A percentile compares a stretch with the other conserved stretches of the same genome.
phyloP scores from a whole-genome alignment of 1,140 invertebrate species.

The Hypsibius dujardini region DNA sequence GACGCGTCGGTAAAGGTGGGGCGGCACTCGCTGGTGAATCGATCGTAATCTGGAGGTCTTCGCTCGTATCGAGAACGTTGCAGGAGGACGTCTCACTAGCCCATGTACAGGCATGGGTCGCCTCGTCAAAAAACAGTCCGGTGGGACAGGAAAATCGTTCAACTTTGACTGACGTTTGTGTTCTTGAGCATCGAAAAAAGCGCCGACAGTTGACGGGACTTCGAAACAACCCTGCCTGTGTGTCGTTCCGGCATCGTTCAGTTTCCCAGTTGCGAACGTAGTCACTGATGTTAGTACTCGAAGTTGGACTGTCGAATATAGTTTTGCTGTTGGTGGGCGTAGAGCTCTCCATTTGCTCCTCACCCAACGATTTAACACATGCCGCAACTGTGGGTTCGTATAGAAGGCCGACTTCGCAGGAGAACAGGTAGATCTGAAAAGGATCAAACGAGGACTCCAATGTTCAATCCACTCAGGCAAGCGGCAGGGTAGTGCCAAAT shows the following conservation, averaged over 20 bases:
- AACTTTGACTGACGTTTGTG: not conserved
- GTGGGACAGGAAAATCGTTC: constrained; percentile 15
- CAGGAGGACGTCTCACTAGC: not conserved
- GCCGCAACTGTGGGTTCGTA: not conserved
- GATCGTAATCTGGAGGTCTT: not conserved
- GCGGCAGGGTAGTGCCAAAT: too few relatives aligned
- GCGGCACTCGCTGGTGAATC: not conserved
- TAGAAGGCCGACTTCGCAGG: not conserved
- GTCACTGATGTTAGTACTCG: too few relatives aligned
- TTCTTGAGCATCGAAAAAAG: constrained; percentile 3
- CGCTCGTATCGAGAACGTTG: not conserved
- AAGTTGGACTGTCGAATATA: too few relatives aligned
- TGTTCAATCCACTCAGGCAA: too few relatives aligned
- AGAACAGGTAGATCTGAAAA: constrained; percentile 12
- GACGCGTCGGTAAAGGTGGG: too few relatives aligned
- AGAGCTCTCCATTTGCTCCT: not conserved
- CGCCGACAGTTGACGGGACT: constrained; percentile 13
- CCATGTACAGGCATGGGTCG: not conserved
- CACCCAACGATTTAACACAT: not conserved
- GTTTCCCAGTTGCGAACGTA: too few relatives aligned
- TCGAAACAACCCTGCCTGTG: not conserved
- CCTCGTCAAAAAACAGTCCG: constrained; percentile 12
- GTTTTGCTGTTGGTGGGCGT: not conserved
- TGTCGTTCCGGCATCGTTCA: too few relatives aligned
- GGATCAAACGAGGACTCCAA: too few relatives aligned